Evolutionary conservation across 2,888 invertebrate genomes (phyloP), one percentile per base, ranked within the genome.

Genomic region (Stomorhina lunata): DNA sequence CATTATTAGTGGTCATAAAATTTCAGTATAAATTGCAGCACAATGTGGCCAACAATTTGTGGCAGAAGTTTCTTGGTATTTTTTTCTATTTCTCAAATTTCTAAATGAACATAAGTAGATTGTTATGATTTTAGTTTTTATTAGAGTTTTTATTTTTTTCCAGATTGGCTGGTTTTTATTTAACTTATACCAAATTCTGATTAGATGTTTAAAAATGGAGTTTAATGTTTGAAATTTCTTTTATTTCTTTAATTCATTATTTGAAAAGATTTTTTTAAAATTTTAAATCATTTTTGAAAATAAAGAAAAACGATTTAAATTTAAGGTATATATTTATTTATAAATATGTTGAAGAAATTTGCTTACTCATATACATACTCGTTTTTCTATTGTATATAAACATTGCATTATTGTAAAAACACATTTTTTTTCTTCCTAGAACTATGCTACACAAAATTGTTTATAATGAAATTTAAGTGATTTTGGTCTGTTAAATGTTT

Each of bases 1-100:
- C 61, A 68, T 77, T 76, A 68, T 76, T 68, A 77, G 68, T 77
- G 68, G 76, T 15, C 40, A 53, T 77, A 68, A 68, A 68, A 77
- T 68, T 37, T 68, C 68, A 50, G 40, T 61, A 40, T 68, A 68
- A 77, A 68, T 68, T 77, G 61, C 48, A 61, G 53, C 29, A 68
- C 59, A 76, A 61, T 68, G 50, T 61, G 68, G 50, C 59, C 76
- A 77, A 53, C 50, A 76, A 61, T 76, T 68, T 77, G 76, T 29
- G 68, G 76, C 61, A 9, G 10, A 34, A 25, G 34, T 22, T 34
- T n/a, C n/a, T n/a, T n/a, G n/a, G n/a, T 43, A 34, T 9, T 25
- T 43, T 1, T 29, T 48, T 7, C n/a, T 45, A 6, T 27, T n/a
- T 9, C 25, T 27, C 40, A 43, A 43, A 27, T 37, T 63, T 43